These are phyloP conservation scores for Automeris io DNA, from an alignment of 2,888 invertebrate species.

Conservation along the genomic window DNA sequence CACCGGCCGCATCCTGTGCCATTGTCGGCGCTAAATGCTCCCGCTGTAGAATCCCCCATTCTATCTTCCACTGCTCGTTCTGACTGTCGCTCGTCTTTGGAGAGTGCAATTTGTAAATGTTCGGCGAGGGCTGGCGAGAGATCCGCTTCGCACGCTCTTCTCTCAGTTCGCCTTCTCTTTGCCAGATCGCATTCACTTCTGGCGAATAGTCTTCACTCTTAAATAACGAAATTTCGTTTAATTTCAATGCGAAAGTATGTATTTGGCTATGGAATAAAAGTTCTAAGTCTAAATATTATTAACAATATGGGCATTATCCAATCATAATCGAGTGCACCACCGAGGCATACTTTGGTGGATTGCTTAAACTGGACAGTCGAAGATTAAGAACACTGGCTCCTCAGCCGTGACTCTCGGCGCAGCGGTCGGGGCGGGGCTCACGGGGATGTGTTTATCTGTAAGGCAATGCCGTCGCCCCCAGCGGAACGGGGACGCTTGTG, in stretches of 20 bases:
- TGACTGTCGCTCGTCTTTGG: background rate
- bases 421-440: too few relatives aligned
- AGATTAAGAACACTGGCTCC: too few relatives aligned
- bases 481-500: too few relatives aligned
- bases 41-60: conserved; percentile 28
- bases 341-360: too few relatives aligned
- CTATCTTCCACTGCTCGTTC: conserved; percentile 16
- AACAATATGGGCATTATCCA: too few relatives aligned
- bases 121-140: conserved; percentile 30
- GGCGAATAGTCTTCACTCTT: conserved; percentile 27
- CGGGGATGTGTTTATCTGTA: too few relatives aligned
- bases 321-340: too few relatives aligned
- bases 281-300: background rate
- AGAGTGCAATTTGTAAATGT: conserved; percentile 32
- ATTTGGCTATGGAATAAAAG: background rate
- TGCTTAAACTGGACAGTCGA: too few relatives aligned
- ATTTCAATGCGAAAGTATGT: background rate
- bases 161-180: conserved; percentile 33
- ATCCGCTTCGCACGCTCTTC: conserved; percentile 34
- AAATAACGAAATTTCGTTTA: background rate
- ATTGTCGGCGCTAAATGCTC: conserved; percentile 35
- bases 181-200: conserved; percentile 26
- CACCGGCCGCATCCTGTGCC: conserved; percentile 28
- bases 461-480: too few relatives aligned
- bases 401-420: too few relatives aligned